phyloP scores from a whole-genome alignment of 2,113 vertebrate species.

The Hippopotamus amphibius region DNA sequence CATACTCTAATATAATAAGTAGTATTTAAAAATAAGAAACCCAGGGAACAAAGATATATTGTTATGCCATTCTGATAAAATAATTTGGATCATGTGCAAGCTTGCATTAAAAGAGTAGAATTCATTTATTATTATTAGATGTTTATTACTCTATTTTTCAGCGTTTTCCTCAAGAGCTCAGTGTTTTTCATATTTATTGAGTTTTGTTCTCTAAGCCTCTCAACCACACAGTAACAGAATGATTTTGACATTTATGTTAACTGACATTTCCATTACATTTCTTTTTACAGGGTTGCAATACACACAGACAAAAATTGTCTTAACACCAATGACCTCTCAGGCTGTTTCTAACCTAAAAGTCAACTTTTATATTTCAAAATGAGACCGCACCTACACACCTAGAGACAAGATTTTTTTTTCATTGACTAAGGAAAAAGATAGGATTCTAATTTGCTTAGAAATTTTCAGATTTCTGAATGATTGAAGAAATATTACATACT shows the following conservation, averaged over 20 bases:
- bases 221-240: neutral
- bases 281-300: neutral
- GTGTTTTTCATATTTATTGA: neutral
- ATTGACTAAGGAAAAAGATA: neutral
- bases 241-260: neutral
- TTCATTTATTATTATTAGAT: neutral
- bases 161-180: neutral
- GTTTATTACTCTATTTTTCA: neutral
- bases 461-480: neutral
- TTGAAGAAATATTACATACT: neutral
- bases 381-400: neutral
- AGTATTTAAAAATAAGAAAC: slow-evolving; percentile 14
- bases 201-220: neutral
- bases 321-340: neutral
- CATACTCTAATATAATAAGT: neutral
- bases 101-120: neutral
- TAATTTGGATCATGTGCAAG: neutral
- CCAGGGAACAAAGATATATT: neutral
- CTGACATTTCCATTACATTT: neutral
- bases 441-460: neutral
- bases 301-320: neutral
- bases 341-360: neutral
- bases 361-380: slow-evolving; percentile 8
- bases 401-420: neutral
- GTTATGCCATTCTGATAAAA: neutral